These are phyloP conservation scores for Tenthredo scrophulariae DNA, from an alignment of 2,888 invertebrate genomes.

Conservation along the genomic window DNA sequence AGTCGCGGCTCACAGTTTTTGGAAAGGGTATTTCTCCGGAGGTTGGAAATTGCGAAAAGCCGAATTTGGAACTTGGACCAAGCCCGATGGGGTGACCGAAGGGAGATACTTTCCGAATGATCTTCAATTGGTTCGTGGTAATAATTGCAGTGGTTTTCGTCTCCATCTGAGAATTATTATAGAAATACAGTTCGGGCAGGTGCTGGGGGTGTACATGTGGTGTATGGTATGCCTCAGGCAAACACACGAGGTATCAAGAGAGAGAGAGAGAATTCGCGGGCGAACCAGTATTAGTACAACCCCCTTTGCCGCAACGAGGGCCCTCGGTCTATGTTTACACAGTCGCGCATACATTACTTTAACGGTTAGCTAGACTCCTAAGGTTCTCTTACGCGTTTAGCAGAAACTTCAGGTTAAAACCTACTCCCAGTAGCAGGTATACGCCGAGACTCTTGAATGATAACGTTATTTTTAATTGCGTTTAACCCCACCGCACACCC, in stretches of 20 bases:
- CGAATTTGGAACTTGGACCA: too few species aligned
- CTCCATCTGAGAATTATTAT: background rate
- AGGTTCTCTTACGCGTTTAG: slow-evolving; percentile 35
- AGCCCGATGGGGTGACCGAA: background rate
- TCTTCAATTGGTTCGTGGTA: background rate
- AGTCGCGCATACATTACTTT: slow-evolving; percentile 69
- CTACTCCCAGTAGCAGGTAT: background rate
- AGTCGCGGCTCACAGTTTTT: background rate
- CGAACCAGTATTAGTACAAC: slow-evolving; percentile 39
- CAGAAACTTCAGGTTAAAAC: slow-evolving; percentile 10
- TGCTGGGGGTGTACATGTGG: background rate
- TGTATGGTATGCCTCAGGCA: background rate
- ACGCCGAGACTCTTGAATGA: background rate
- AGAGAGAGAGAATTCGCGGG: slow-evolving; percentile 9
- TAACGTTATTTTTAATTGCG: slow-evolving; percentile 51
- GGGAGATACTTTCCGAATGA: background rate
- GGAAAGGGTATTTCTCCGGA: background rate
- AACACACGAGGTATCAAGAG: slow-evolving; percentile 1
- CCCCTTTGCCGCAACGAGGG: slow-evolving; percentile 46
- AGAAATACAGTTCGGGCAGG: background rate
- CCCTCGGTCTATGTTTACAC: slow-evolving; percentile 64
- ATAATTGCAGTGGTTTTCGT: background rate
- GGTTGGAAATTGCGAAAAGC: too few species aligned
- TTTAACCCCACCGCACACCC: slow-evolving; percentile 4
- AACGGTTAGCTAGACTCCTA: slow-evolving; percentile 50